These are phyloP conservation scores for Atherinosoma microstoma DNA, from an alignment of 2,797 vertebrate species.

Conservation along the genomic window DNA sequence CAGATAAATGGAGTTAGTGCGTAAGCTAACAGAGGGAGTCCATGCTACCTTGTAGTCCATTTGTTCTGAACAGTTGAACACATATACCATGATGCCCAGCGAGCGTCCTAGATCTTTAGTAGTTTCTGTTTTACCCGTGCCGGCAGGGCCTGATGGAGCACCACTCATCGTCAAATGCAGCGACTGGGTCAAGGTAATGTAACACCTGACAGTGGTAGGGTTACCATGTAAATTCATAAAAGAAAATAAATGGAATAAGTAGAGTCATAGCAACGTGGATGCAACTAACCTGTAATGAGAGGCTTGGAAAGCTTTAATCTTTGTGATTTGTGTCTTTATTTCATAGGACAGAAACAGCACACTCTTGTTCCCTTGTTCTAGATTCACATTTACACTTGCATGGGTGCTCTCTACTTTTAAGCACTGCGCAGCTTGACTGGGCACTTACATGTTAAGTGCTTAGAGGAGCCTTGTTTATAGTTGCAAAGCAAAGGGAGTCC, in stretches of 20 bases:
- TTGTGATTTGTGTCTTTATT: neutral
- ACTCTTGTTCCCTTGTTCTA: neutral
- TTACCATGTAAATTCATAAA: neutral
- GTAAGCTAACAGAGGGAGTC: neutral
- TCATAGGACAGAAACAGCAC: neutral
- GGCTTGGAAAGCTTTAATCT: neutral
- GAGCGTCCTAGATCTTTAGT: constrained; percentile 87
- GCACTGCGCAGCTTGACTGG: constrained; percentile 2
- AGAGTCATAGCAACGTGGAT: too few relatives aligned
- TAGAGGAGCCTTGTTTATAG: neutral
- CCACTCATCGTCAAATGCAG: constrained; percentile 83
- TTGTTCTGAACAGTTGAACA: constrained; percentile 89
- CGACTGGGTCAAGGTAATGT: constrained; percentile 83
- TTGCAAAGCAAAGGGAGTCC: neutral
- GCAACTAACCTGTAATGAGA: neutral
- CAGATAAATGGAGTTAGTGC: neutral
- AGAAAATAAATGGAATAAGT: constrained; percentile 2
- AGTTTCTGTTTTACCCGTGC: constrained; percentile 84
- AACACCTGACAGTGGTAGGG: constrained; percentile 73
- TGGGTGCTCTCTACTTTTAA: neutral
- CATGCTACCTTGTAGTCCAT: constrained; percentile 86
- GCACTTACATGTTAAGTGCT: constrained; percentile 5
- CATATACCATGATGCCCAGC: constrained; percentile 86
- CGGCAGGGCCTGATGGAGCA: constrained; percentile 81
- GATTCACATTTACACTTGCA: neutral